Evolutionary conservation across 2,113 vertebrate genomes (phyloP).

Genomic region (Anhinga rufa): DNA sequence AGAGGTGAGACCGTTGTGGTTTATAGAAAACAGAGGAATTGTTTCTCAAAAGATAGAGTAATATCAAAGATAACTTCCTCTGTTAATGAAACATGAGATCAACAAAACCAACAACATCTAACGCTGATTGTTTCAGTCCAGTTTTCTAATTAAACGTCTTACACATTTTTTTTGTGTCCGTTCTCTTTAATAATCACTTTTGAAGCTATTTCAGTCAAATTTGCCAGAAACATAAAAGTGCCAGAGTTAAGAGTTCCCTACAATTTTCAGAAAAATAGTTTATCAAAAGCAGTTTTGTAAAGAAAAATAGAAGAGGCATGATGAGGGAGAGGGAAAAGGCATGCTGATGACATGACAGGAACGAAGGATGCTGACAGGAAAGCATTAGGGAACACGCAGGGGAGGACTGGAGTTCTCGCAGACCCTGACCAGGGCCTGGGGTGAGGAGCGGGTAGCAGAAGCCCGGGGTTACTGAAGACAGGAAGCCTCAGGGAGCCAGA

Average conservation of each 20-base stretch:
- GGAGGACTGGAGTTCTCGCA: background rate
- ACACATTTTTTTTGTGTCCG: background rate
- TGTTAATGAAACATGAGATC: background rate
- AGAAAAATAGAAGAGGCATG: background rate
- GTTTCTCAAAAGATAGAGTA: background rate
- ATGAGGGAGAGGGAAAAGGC: background rate
- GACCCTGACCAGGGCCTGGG: background rate
- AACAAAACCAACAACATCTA: background rate
- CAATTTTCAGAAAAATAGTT: background rate
- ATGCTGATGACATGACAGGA: background rate
- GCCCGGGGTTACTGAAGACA: background rate
- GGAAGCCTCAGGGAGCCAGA: background rate
- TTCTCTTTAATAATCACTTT: background rate
- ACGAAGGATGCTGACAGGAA: background rate
- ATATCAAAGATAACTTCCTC: background rate
- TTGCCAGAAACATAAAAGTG: background rate
- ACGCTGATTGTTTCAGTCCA: background rate
- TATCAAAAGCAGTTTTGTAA: background rate
- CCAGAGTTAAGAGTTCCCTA: background rate
- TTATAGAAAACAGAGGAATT: background rate
- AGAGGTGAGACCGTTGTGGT: background rate
- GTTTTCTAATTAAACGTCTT: background rate
- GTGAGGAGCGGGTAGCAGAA: background rate
- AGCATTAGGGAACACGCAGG: background rate
- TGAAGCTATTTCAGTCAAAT: background rate